phyloP scores from a whole-genome alignment of 2,888 invertebrate genomes.

The Caenorhabditis sp. region DNA sequence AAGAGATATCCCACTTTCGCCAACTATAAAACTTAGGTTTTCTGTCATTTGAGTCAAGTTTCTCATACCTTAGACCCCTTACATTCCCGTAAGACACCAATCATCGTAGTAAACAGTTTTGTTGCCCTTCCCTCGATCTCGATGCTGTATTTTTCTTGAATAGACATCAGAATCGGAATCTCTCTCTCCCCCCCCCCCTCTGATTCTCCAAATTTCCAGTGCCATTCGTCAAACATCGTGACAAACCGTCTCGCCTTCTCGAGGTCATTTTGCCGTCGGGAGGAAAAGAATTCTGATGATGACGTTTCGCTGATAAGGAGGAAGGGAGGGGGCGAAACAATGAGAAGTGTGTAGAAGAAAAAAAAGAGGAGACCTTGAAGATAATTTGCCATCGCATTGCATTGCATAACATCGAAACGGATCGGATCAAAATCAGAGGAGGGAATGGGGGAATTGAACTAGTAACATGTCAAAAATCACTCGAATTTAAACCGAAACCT shows the following conservation, averaged over 20 bases:
- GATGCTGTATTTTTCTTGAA: too few species aligned
- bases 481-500: slow-evolving; percentile 2
- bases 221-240: slow-evolving; percentile 13
- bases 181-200: too few species aligned
- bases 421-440: not conserved
- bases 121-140: slow-evolving; percentile 4
- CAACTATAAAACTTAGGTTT: too few species aligned
- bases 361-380: slow-evolving; percentile 1
- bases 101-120: not conserved
- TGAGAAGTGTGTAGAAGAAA: too few species aligned
- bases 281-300: slow-evolving; percentile 2
- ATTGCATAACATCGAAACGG: too few species aligned
- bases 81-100: slow-evolving; percentile 20
- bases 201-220: not conserved
- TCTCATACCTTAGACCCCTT: too few species aligned
- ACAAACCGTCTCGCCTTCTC: slow-evolving; percentile 10
- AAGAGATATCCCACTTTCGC: not conserved
- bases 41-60: too few species aligned
- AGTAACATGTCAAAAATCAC: slow-evolving; percentile 17
- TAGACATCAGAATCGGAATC: not conserved
- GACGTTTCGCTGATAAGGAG: not conserved
- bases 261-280: slow-evolving; percentile 9
- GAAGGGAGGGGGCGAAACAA: not conserved
- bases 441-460: slow-evolving; percentile 20
- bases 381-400: not conserved